Evolutionary conservation across 1,140 invertebrate species (phyloP).

Genomic region (Hyles euphorbiae): DNA sequence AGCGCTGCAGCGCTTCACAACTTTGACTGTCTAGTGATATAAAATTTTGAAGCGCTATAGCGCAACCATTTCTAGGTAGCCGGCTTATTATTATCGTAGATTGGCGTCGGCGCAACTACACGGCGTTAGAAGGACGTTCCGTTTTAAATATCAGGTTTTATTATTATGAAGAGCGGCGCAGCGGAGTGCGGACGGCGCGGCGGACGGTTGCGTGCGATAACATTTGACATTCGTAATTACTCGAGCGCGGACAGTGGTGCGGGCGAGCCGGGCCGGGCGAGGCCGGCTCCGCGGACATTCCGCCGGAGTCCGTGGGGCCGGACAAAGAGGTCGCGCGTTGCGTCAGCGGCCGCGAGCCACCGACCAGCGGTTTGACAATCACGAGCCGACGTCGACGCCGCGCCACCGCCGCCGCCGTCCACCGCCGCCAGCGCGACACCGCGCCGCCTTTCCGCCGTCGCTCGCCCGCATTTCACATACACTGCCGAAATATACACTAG

Average conservation of each 20-base stretch:
- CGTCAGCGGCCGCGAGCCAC: slow-evolving; percentile 48
- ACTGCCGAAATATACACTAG: slow-evolving; percentile 47
- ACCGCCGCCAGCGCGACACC: slow-evolving; percentile 23
- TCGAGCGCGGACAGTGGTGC: slow-evolving; percentile 49
- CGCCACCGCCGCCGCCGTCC: slow-evolving; percentile 20
- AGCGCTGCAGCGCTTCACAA: slow-evolving; percentile 54
- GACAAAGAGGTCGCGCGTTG: slow-evolving; percentile 70
- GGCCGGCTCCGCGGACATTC: slow-evolving; percentile 58
- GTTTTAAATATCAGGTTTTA: slow-evolving; percentile 76
- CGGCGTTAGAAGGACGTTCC: slow-evolving; percentile 76
- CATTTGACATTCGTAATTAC: slow-evolving; percentile 74
- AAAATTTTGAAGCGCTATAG: slow-evolving; percentile 46
- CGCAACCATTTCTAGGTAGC: slow-evolving; percentile 43
- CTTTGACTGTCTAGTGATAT: slow-evolving; percentile 32
- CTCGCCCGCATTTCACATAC: slow-evolving; percentile 45
- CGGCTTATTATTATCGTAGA: slow-evolving; percentile 76
- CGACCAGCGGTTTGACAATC: slow-evolving; percentile 27
- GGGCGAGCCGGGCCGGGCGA: slow-evolving; percentile 44
- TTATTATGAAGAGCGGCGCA: slow-evolving; percentile 74
- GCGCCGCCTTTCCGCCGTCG: slow-evolving; percentile 21
- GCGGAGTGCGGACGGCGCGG: slow-evolving; percentile 65
- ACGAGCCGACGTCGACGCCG: slow-evolving; percentile 24
- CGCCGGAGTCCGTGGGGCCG: slow-evolving; percentile 55
- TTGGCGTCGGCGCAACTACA: slow-evolving; percentile 76
- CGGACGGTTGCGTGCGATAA: slow-evolving; percentile 71